These are phyloP conservation scores for Calonectris borealis DNA, from an alignment of 2,113 vertebrate genomes.

Conservation along the genomic window DNA sequence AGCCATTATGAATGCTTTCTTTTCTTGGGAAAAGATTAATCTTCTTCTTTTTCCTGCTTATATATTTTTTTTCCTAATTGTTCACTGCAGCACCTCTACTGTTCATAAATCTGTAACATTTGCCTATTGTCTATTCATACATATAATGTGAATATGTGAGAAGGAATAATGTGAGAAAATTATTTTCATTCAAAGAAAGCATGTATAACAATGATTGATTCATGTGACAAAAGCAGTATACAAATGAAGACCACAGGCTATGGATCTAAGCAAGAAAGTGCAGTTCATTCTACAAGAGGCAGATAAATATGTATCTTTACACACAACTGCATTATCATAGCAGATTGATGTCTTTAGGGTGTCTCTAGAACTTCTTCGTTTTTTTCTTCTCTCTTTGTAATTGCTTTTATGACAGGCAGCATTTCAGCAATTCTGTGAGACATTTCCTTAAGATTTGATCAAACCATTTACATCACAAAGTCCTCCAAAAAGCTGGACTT, in stretches of 20 bases:
- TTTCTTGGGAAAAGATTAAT: neutral
- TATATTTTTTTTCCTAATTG: neutral
- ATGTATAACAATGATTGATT: neutral
- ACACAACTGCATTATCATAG: neutral
- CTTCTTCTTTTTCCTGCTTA: neutral
- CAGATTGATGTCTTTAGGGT: neutral
- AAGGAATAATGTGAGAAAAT: neutral
- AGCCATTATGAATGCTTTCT: neutral
- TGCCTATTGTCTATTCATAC: neutral
- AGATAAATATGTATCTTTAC: neutral
- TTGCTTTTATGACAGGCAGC: neutral
- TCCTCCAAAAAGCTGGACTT: neutral
- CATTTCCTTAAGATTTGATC: neutral
- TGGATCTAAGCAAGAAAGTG: neutral
- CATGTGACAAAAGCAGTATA: neutral
- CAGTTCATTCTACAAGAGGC: neutral
- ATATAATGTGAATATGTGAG: too few relatives aligned
- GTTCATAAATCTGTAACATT: neutral
- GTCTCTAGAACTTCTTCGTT: neutral
- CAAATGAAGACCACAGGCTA: neutral
- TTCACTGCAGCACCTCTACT: neutral
- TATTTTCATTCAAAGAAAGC: neutral
- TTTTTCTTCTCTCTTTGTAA: neutral
- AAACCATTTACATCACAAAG: neutral
- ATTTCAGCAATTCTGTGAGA: neutral